A percentile compares a stretch with the other conserved stretches of the same genome.
Conservation (phyloP, 1,140 invertebrate genomes). For the Drosophila sechellia region DNA sequence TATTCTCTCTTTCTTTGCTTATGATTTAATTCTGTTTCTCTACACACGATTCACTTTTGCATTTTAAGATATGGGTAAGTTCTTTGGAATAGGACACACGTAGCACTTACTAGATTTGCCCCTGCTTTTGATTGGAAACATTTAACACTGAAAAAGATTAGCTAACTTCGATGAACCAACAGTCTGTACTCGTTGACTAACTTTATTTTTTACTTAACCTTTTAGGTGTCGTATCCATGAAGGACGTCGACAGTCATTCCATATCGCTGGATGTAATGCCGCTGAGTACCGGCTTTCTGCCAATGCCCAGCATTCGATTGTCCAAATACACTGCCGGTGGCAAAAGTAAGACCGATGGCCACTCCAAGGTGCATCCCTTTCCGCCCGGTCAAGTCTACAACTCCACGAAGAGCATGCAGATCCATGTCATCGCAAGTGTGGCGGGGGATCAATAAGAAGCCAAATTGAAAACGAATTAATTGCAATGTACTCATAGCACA, state of each 20-base stretch:
- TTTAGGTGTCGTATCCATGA: slow-evolving; percentile 92
- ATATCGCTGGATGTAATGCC: slow-evolving; percentile 96
- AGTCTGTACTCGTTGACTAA: neutral
- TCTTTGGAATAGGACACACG: slow-evolving; percentile 23
- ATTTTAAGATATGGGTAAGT: slow-evolving; percentile 71
- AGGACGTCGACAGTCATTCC: slow-evolving; percentile 89
- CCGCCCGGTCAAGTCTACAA: slow-evolving; percentile 95
- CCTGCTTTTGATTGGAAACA: slow-evolving; percentile 9
- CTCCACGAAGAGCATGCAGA: slow-evolving; percentile 93
- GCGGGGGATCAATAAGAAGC: slow-evolving; percentile 72
- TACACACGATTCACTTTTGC: slow-evolving; percentile 57
- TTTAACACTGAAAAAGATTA: neutral
- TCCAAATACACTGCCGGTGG: slow-evolving; percentile 95
- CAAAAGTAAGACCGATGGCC: slow-evolving; percentile 87
- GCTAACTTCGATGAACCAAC: neutral
- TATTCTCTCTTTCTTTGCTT: slow-evolving; percentile 27
- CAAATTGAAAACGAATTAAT: slow-evolving; percentile 24
- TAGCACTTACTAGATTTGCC: slow-evolving; percentile 18
- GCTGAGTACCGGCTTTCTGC: slow-evolving; percentile 93
- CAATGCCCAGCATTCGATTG: slow-evolving; percentile 93
- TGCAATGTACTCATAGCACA: slow-evolving; percentile 14
- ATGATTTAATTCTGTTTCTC: slow-evolving; percentile 62
- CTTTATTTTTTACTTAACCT: neutral
- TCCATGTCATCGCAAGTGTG: slow-evolving; percentile 89
- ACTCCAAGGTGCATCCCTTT: slow-evolving; percentile 92